Base-by-base conservation (phyloP, 2,113 vertebrate genomes). In the Alces alces region DNA sequence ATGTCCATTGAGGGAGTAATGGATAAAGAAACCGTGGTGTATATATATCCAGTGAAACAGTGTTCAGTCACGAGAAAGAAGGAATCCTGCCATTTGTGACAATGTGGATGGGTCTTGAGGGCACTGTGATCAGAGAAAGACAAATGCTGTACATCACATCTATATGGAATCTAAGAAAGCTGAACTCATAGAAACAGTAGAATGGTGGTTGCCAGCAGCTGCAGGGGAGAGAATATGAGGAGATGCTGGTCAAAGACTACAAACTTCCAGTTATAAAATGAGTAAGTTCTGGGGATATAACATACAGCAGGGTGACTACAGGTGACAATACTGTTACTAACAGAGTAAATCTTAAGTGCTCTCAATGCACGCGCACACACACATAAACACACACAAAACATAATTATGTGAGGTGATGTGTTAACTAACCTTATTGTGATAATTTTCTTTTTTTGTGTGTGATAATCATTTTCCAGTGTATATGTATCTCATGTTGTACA, bases 21-120 rank as follows among this genome's bases (percentile, higher is more conserved):
- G 66, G 36, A 39, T 19, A 39, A 3, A 25, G 66, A 25, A 2
- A 25, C 36, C 2, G n/a, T 1, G 19, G 66, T 6, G 2, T 11
- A 23, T 1, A 2, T 8, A 21, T 3, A 6, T 2, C 66, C n/a
- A 39, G n/a, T 70, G 66, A 23, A 6, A n/a, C 1, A n/a, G 64
- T 19, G 1, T 21, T 36, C 64, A n/a, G 17, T 12, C 64, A 21
- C 9, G n/a, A 36, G 64, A 2, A 70, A 70, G 52, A 19, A 19
- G n/a, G 64, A 9, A 11, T 23, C 9, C 66, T 70, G 66, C 66
- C 66, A 36, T 21, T 11, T 36, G n/a, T 21, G 64, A 70, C n/a
- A 36, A 7, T 61, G 60, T 16, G 60, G 60, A 61, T 61, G 60
- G 28, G 17, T 64, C 61, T 33, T 33, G 30, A 33, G 61, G 30